Evolutionary conservation across 2,113 vertebrate genomes (phyloP).

Genomic region (Baryphthengus martii): DNA sequence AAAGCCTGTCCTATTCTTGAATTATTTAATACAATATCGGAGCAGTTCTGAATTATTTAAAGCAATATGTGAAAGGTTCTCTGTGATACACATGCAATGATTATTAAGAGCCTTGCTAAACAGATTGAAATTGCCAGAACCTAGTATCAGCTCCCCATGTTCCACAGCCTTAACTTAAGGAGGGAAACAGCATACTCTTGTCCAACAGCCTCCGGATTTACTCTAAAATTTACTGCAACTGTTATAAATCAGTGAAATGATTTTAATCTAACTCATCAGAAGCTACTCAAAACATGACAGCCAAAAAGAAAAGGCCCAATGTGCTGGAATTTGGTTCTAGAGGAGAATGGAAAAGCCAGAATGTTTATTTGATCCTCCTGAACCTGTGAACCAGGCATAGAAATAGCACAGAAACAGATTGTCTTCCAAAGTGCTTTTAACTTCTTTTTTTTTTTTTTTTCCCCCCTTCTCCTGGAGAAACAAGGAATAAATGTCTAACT

Average conservation of each 20-base stretch:
- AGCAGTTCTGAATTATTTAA: slow-evolving; percentile 69
- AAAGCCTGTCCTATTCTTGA: slow-evolving; percentile 57
- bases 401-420: neutral
- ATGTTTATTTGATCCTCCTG: neutral
- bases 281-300: neutral
- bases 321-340: neutral
- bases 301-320: neutral
- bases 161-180: neutral
- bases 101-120: slow-evolving; percentile 66
- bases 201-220: neutral
- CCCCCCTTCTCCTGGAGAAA: neutral
- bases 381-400: neutral
- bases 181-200: neutral
- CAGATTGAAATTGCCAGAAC: slow-evolving; percentile 43
- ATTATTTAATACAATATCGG: slow-evolving; percentile 71
- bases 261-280: neutral
- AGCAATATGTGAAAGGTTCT: slow-evolving; percentile 47
- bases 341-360: neutral
- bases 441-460: neutral
- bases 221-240: neutral
- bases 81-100: slow-evolving; percentile 60
- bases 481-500: neutral
- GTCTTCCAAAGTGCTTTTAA: neutral
- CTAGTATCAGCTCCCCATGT: neutral
- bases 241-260: neutral